Conservation (phyloP, 1,140 invertebrate species). For the Solenopsis fugax region DNA sequence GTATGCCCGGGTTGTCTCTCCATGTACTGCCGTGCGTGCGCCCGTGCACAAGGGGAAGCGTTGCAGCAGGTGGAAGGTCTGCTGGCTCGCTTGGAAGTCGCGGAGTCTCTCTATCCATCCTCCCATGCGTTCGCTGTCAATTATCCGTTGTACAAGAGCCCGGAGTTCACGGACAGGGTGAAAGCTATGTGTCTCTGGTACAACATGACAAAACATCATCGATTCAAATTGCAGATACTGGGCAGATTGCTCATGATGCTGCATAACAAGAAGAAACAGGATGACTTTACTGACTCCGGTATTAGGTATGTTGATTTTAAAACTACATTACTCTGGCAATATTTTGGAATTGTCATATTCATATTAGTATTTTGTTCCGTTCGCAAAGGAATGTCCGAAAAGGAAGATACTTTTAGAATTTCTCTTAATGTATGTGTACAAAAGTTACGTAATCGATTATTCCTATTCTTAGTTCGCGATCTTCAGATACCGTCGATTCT, state of each 20-base stretch:
- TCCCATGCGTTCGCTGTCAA: conserved; percentile 91
- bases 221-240: conserved; percentile 92
- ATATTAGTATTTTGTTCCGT: not conserved
- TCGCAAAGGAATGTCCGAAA: not conserved
- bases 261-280: conserved; percentile 80
- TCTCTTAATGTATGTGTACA: not conserved
- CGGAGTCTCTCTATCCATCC: conserved; percentile 94
- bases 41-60: conserved; percentile 90
- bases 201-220: conserved; percentile 94
- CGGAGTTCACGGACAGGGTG: conserved; percentile 89
- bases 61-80: conserved; percentile 91
- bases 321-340: not conserved
- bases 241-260: conserved; percentile 91
- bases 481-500: conserved; percentile 75
- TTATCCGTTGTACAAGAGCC: conserved; percentile 91
- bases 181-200: conserved; percentile 96
- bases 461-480: conserved; percentile 74
- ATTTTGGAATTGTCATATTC: not conserved
- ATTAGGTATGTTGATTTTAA: conserved; percentile 72
- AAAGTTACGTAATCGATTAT: not conserved
- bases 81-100: conserved; percentile 91
- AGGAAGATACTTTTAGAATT: not conserved
- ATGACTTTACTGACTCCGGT: conserved; percentile 79
- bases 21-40: conserved; percentile 90
- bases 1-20: conserved; percentile 89